Base-by-base conservation (phyloP, 2,888 invertebrate species). In the Ellobium chinense region DNA sequence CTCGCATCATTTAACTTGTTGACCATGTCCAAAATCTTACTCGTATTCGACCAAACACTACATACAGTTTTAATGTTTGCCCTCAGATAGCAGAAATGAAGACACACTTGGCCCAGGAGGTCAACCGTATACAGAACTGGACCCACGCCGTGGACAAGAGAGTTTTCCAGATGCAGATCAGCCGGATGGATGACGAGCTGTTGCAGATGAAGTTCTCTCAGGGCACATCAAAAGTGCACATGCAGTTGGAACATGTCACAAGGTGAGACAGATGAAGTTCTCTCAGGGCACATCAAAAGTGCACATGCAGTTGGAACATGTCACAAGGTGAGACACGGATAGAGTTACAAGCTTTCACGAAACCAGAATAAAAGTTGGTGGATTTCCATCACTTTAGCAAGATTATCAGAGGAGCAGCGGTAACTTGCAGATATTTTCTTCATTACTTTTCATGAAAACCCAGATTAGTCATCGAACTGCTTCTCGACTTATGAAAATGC, bases 301-400 rank as follows among this genome's bases (percentile, higher is more conserved):
- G n/a, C 70, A 80, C 29, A 68, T 46, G 60, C 58, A 74, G 60
- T 9, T 80, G 39, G 74, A 74, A 21, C 68, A 58, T 9, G 31
- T 80, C 34, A 37, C 4, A 58, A 80, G 80, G 80, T 80, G 37
- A 46, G n/a, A n/a, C n/a, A n/a, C n/a, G n/a, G n/a, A n/a, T n/a
- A n/a, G n/a, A n/a, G n/a, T n/a, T n/a, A n/a, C n/a, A n/a, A n/a
- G n/a, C n/a, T n/a, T n/a, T n/a, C n/a, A n/a, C n/a, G n/a, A n/a
- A n/a, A n/a, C n/a, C n/a, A n/a, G n/a, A n/a, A n/a, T n/a, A n/a
- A n/a, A n/a, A n/a, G n/a, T n/a, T n/a, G n/a, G n/a, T n/a, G n/a
- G n/a, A n/a, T n/a, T n/a, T n/a, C n/a, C n/a, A n/a, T n/a, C n/a
- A n/a, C n/a, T n/a, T n/a, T n/a, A n/a, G n/a, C n/a, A n/a, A n/a